Evolutionary conservation across 2,797 vertebrate genomes (phyloP).

Genomic region (Myotis planiceps): DNA sequence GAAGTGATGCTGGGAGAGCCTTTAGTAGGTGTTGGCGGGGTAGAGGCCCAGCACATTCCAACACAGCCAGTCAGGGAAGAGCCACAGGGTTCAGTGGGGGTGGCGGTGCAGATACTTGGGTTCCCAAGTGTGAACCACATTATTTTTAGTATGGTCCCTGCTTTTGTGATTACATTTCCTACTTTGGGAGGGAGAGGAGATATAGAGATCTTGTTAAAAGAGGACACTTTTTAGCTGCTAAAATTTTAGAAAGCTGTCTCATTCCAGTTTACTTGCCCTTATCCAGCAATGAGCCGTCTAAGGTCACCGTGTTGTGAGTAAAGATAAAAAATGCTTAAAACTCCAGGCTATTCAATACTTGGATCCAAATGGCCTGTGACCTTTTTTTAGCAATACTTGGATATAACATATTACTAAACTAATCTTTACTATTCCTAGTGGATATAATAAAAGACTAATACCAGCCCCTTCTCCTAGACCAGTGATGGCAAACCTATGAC

Average conservation of each 20-base stretch:
- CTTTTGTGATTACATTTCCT: slow-evolving; percentile 34
- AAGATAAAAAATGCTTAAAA: slow-evolving; percentile 22
- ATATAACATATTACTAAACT: not conserved
- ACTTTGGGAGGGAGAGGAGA: not conserved
- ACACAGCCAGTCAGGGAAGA: not conserved
- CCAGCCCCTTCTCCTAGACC: not conserved
- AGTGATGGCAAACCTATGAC: too few species aligned
- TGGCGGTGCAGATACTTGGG: not conserved
- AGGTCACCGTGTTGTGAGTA: not conserved
- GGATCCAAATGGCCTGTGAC: not conserved
- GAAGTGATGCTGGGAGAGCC: not conserved
- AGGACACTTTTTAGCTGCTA: not conserved
- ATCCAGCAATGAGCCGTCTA: not conserved
- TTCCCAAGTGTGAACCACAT: slow-evolving; percentile 27
- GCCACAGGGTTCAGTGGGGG: not conserved
- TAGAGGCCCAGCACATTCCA: not conserved
- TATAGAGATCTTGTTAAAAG: not conserved
- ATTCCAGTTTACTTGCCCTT: slow-evolving; percentile 1
- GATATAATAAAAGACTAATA: not conserved
- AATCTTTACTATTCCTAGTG: not conserved
- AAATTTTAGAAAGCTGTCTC: slow-evolving; percentile 34
- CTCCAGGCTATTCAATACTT: not conserved
- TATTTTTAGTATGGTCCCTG: not conserved
- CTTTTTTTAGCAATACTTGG: not conserved
- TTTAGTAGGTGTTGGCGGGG: not conserved